These are phyloP conservation scores for Natrix natrix DNA, from an alignment of 2,797 vertebrate genomes.

Conservation along the genomic window DNA sequence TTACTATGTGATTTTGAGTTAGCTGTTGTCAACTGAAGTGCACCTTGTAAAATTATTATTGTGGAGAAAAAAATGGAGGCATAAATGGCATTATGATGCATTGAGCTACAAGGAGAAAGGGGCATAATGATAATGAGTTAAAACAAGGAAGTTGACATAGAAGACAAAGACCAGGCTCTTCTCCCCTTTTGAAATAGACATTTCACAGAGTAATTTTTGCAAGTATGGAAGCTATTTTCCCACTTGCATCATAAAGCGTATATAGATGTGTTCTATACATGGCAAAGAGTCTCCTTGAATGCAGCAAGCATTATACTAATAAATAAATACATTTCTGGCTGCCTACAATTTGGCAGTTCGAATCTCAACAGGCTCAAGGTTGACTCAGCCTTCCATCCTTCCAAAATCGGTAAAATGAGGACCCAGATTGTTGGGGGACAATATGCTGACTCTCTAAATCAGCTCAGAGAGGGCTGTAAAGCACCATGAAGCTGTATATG, in stretches of 20 bases:
- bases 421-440: too few species aligned
- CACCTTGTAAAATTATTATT: background rate
- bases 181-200: background rate
- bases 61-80: background rate
- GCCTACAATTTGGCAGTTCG: too few species aligned
- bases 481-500: too few species aligned
- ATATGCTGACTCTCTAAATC: too few species aligned
- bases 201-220: background rate
- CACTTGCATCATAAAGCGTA: background rate
- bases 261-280: background rate
- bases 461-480: too few species aligned
- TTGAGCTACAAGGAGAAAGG: background rate
- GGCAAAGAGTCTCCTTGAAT: background rate
- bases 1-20: background rate
- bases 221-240: background rate
- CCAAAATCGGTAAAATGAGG: too few species aligned
- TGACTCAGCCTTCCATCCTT: too few species aligned
- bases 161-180: background rate
- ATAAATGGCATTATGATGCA: background rate
- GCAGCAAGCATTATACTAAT: background rate
- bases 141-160: background rate
- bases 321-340: background rate
- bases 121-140: background rate
- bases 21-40: background rate
- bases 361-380: too few species aligned